Evolutionary conservation across 2,888 invertebrate species (phyloP), one percentile per base, ranked within the genome.

Genomic region (Ornithoptera alexandrae): DNA sequence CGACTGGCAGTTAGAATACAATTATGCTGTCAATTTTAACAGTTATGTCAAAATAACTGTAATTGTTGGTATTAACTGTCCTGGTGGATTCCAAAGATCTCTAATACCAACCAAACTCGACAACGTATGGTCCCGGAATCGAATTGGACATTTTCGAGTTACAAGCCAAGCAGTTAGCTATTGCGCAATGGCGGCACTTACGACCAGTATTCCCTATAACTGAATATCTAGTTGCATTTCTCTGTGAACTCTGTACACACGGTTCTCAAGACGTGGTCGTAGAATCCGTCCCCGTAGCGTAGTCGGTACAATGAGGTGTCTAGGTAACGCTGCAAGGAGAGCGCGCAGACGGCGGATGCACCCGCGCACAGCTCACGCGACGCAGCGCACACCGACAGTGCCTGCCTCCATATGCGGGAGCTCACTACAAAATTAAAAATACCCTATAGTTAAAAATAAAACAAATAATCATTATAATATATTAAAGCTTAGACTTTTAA

Each of bases 391-490:
- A 95, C 84, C 18, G 92, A 81, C n/a, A 94, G 82, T 8, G 94
- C 94, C 56, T 93, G 93, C n/a, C 93, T 93, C 95, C 95, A 96
- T 74, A 95, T 94, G 0, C 94, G 94, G 74, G 94, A 93, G 81
- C 84, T 82, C 82, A 92, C 93, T 87, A 84, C 15, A 73, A 75
- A 63, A 15, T 56, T 24, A 62, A 64, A 39, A 22, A 22, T 22
- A 22, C 1, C 22, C 22, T 22, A 22, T 22, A 22, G 22, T 22
- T 22, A 22, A 22, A 30, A 30, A 5, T 30, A 30, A 30, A 5
- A 5, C 30, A 30, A 30, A 30, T 30, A 30, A 30, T 30, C 5
- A 30, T 30, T 30, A 30, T 30, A 30, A 30, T 30, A 30, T 3
- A 30, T 30, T 30, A 3, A 4, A 30, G 0, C 4, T 30, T 30